phyloP scores from a whole-genome alignment of 2,888 invertebrate species.

The Patella caerulea region DNA sequence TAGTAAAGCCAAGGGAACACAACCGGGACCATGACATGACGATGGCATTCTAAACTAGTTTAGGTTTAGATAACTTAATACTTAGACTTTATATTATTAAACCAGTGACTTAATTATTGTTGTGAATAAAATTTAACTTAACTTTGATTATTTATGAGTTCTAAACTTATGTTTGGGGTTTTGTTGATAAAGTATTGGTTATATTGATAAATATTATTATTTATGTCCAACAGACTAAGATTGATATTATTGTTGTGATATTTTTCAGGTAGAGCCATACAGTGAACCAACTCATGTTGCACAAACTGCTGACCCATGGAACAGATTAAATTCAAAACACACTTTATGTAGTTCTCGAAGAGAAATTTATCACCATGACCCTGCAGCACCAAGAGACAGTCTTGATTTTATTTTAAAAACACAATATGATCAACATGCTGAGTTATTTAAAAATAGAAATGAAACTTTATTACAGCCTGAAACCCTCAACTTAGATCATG shows the following conservation, averaged over 20 bases:
- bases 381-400: slow-evolving; percentile 68
- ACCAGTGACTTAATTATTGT: no score
- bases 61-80: no score
- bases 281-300: slow-evolving; percentile 63
- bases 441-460: slow-evolving; percentile 64
- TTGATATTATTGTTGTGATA: neutral
- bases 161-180: no score
- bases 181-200: no score
- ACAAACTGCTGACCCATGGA: slow-evolving; percentile 68
- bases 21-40: no score
- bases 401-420: slow-evolving; percentile 71
- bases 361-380: slow-evolving; percentile 67
- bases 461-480: slow-evolving; percentile 69
- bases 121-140: no score
- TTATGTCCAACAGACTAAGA: no score
- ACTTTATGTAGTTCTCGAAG: slow-evolving; percentile 66
- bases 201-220: no score
- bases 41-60: no score
- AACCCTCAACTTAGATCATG: slow-evolving; percentile 64
- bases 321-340: slow-evolving; percentile 60
- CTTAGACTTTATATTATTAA: no score
- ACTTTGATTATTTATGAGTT: no score
- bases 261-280: slow-evolving; percentile 59
- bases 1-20: no score
- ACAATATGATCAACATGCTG: slow-evolving; percentile 69